Base-by-base conservation (phyloP, 2,113 vertebrate genomes). In the Dipodomys spectabilis region DNA sequence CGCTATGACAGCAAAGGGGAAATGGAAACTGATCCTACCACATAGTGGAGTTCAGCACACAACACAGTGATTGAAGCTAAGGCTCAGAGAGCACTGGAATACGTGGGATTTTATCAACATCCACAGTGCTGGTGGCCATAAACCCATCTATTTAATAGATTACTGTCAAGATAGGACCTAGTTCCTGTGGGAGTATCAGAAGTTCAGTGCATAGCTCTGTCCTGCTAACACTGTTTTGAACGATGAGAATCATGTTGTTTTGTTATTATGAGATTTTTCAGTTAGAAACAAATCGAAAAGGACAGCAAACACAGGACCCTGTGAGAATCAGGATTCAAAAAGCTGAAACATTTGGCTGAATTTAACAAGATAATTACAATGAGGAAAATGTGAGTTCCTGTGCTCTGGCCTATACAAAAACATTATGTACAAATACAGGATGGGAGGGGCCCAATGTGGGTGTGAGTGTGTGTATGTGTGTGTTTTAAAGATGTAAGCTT, bases 311-410 rank as follows among this genome's bases (percentile, higher is more conserved):
- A 73, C 64, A 32, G 32, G 74, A 91, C 15, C 53, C 53, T 85
- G 69, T 88, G 74, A 91, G 45, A 82, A 45, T 84, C 53, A 72
- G 73, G 62, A 81, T 80, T 68, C 79, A 77, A 72, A 87, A 81
- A 28, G 28, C 79, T 90, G 45, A 92, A 92, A 90, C 65, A 82
- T 87, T 92, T 80, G 86, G 82, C 82, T 88, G 67, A 82, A 95
- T 86, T 95, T 75, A 87, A 82, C 79, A 86, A 88, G 65, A 92
- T 78, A 80, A 90, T 90, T 92, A 68, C 86, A 92, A 90, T 67
- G 35, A 71, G 71, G 72, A 79, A 94, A 96, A 87, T 89, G 71
- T 83, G 94, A 92, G 82, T 92, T 91, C 86, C 82, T 94, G 73
- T 32, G 77, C 74, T 94, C 72, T 90, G 82, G 39, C 35, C 28